Conservation (phyloP, 2,113 vertebrate species). For the Tiliqua scincoides region DNA sequence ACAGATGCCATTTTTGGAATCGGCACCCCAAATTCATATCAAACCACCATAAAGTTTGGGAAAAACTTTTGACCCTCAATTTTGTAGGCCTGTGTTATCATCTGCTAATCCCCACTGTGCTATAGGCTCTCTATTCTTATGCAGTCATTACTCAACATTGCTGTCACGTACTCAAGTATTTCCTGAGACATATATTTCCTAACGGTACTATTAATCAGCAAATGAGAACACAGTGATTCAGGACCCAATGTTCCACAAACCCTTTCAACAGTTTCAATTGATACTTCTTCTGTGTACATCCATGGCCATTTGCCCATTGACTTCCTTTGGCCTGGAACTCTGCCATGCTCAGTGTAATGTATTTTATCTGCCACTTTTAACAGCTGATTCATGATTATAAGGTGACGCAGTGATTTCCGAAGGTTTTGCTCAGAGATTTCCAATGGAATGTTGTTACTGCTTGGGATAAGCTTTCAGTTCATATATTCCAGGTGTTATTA, state of each 20-base stretch:
- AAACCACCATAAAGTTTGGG: no score
- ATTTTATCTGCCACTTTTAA: neutral
- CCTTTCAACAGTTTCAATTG: constrained; percentile 29
- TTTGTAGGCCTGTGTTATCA: no score
- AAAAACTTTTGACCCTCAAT: no score
- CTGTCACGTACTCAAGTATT: constrained; percentile 26
- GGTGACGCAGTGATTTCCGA: neutral
- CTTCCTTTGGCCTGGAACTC: neutral
- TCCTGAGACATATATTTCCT: constrained; percentile 33
- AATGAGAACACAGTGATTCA: constrained; percentile 21
- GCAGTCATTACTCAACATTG: constrained; percentile 45
- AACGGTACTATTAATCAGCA: constrained; percentile 54
- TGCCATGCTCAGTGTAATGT: neutral
- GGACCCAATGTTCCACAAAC: neutral
- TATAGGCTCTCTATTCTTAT: neutral
- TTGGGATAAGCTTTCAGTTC: neutral
- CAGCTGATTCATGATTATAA: neutral
- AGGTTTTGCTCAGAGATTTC: no score
- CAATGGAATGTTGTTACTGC: neutral
- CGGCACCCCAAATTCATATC: no score
- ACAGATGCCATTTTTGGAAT: no score
- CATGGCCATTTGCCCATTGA: neutral
- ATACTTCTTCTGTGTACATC: neutral
- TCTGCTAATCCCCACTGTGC: neutral
- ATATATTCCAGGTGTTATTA: neutral